Percentiles rank a stretch among this genome's conserved stretches.
These are phyloP conservation scores for Patiria miniata DNA, from an alignment of 35 echinoderm and acorn worm species.

Conservation along the genomic window DNA sequence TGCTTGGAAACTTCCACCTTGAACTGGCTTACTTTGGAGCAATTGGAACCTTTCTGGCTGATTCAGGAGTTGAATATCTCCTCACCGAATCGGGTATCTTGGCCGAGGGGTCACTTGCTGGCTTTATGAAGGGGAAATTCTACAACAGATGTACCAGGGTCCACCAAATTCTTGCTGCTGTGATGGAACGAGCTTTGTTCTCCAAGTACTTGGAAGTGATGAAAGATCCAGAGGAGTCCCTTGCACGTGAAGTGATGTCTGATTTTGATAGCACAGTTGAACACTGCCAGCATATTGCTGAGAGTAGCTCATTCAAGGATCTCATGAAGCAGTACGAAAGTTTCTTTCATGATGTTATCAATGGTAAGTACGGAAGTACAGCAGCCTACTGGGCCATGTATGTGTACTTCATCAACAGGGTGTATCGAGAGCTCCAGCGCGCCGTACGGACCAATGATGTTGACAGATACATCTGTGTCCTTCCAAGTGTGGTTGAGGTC, in stretches of 20 bases:
- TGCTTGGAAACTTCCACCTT: conserved; percentile 86
- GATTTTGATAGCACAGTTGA: conserved; percentile 27
- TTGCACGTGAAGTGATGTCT: not conserved
- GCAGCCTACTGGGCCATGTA: conserved; percentile 72
- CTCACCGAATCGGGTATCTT: conserved; percentile 63
- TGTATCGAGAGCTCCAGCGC: conserved; percentile 65
- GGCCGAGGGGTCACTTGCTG: conserved; percentile 68
- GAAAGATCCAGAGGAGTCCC: not conserved
- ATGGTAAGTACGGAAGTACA: conserved; percentile 45
- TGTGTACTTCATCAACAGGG: conserved; percentile 69
- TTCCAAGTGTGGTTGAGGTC: conserved; percentile 47
- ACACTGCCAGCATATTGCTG: conserved; percentile 22
- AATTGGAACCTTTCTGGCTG: conserved; percentile 71
- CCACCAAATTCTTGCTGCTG: conserved; percentile 58
- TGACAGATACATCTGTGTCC: conserved; percentile 43
- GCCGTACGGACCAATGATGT: conserved; percentile 67
- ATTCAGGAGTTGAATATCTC: conserved; percentile 72
- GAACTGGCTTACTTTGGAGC: conserved; percentile 78
- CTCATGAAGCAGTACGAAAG: conserved; percentile 47
- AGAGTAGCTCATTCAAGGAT: conserved; percentile 32
- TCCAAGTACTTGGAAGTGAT: conserved; percentile 25
- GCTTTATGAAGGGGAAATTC: conserved; percentile 64
- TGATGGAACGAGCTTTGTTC: conserved; percentile 67
- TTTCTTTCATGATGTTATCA: conserved; percentile 58
- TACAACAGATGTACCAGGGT: conserved; percentile 83